Evolutionary conservation across 2,888 invertebrate species (phyloP).

Genomic region (Machimus rusticus): DNA sequence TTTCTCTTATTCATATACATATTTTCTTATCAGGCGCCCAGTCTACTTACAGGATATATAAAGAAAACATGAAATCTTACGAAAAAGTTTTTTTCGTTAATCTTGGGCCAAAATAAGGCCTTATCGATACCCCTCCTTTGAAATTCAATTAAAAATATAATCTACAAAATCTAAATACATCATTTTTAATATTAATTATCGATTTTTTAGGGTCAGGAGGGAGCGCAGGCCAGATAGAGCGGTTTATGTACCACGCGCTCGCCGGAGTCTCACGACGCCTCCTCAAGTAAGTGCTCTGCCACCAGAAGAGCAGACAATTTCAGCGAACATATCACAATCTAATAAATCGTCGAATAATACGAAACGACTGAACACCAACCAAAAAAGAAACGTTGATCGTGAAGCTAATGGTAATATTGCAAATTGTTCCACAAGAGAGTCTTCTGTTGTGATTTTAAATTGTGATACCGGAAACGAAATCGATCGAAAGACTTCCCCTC

Average conservation of each 20-base stretch:
- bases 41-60: no score
- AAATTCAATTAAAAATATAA: background rate
- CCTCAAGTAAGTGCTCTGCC: constrained; percentile 49
- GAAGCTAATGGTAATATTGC: background rate
- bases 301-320: background rate
- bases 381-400: background rate
- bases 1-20: no score
- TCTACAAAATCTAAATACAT: background rate
- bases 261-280: constrained; percentile 65
- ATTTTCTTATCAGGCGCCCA: no score
- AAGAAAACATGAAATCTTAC: no score
- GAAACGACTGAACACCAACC: background rate
- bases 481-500: background rate
- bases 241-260: constrained; percentile 79
- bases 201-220: constrained; percentile 52
- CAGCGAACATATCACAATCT: background rate
- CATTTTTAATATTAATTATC: background rate
- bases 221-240: constrained; percentile 78
- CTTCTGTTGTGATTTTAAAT: constrained; percentile 40
- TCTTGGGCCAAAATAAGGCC: no score
- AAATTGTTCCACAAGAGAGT: background rate
- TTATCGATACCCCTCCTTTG: no score
- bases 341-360: constrained; percentile 7
- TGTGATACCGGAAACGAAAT: constrained; percentile 31
- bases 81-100: no score